These are phyloP conservation scores for Delphinus delphis DNA, from an alignment of 2,113 vertebrate genomes.

Conservation along the genomic window DNA sequence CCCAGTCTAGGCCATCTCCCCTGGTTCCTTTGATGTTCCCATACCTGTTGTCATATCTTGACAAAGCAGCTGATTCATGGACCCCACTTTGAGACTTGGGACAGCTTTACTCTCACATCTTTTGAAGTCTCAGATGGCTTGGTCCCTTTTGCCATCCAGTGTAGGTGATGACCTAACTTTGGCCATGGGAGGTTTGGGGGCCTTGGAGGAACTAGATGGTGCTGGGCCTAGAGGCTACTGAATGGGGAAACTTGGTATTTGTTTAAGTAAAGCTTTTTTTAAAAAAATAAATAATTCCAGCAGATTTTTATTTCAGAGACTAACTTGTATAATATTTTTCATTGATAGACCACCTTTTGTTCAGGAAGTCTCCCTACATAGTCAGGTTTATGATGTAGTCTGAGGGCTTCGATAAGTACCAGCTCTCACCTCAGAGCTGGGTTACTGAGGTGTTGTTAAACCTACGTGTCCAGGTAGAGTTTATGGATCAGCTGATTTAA, in stretches of 20 bases:
- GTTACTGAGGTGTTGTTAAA: neutral
- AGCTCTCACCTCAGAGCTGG: neutral
- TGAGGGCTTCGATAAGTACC: neutral
- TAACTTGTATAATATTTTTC: constrained; percentile 10
- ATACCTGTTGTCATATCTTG: neutral
- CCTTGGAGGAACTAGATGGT: neutral
- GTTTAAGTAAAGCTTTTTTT: neutral
- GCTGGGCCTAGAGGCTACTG: neutral
- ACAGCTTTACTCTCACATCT: neutral
- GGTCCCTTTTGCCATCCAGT: neutral
- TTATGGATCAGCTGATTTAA: constrained; percentile 10
- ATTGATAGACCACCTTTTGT: constrained; percentile 41
- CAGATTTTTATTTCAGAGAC: constrained; percentile 30
- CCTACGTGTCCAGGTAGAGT: neutral
- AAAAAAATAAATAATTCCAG: neutral
- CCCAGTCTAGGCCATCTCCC: neutral
- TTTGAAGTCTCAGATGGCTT: neutral
- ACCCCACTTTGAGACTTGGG: neutral
- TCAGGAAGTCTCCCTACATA: neutral
- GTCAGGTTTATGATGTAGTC: neutral
- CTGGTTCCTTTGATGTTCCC: neutral
- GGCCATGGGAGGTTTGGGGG: neutral
- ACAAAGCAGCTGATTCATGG: neutral
- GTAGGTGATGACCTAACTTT: neutral
- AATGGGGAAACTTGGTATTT: neutral